These are phyloP conservation scores for Tetropium fuscum DNA, from an alignment of 2,888 invertebrate genomes.

Conservation along the genomic window DNA sequence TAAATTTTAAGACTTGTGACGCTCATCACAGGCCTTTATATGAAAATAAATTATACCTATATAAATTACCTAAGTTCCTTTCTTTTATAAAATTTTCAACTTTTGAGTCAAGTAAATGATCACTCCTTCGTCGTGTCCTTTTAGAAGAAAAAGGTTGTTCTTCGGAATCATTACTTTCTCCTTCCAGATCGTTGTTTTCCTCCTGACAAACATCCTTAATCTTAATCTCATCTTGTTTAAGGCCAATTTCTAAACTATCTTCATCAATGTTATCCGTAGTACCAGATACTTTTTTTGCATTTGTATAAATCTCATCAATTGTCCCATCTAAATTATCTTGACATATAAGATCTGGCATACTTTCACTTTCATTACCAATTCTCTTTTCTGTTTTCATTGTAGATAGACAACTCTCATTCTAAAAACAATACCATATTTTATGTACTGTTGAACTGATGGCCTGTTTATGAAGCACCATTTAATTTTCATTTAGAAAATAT, in stretches of 20 bases:
- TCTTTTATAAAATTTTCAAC: constrained; percentile 42
- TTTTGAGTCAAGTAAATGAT: constrained; percentile 28
- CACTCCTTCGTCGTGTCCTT: constrained; percentile 17
- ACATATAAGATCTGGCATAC: too few species aligned
- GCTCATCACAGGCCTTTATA: too few species aligned
- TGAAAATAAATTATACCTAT: not conserved
- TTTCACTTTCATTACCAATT: too few species aligned
- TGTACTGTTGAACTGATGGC: too few species aligned
- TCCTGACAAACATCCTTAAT: not conserved
- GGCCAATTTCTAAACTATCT: not conserved
- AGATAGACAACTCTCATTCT: too few species aligned
- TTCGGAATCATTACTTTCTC: not conserved
- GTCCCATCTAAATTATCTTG: too few species aligned
- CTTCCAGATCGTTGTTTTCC: not conserved
- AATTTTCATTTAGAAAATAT: too few species aligned
- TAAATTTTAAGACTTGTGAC: too few species aligned
- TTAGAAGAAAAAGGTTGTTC: constrained; percentile 1
- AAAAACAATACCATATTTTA: too few species aligned
- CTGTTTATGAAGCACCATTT: too few species aligned
- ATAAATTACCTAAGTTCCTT: constrained; percentile 36
- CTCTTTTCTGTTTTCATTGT: too few species aligned
- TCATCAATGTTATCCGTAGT: constrained; percentile 19
- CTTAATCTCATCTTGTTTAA: not conserved
- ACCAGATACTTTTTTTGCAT: constrained; percentile 2
- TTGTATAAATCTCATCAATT: constrained; percentile 21